Evolutionary conservation across 2,797 vertebrate species (phyloP).

Genomic region (Sebastiscus albofasciatus): DNA sequence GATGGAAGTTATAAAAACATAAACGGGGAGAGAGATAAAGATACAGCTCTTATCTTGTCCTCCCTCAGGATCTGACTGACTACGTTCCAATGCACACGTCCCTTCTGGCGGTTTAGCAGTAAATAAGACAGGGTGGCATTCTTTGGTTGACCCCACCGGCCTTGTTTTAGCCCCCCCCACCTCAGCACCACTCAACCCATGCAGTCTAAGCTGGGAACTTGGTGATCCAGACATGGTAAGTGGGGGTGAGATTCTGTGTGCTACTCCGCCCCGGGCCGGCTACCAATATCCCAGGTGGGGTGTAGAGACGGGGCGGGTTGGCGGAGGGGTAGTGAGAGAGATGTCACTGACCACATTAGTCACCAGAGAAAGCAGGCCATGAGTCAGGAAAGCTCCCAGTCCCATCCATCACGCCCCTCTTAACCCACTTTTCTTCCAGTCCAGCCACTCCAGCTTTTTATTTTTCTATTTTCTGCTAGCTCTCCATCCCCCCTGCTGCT

Average conservation of each 20-base stretch:
- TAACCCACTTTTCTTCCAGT: conserved; percentile 77
- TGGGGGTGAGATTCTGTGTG: conserved; percentile 25
- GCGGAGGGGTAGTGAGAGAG: conserved; percentile 43
- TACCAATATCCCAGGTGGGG: conserved; percentile 52
- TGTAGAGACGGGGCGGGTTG: neutral
- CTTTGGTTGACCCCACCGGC: conserved; percentile 19
- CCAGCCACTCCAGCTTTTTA: conserved; percentile 49
- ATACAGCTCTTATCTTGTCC: conserved; percentile 29
- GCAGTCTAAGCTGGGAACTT: conserved; percentile 4
- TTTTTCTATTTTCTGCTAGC: conserved; percentile 56
- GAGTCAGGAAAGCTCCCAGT: conserved; percentile 68
- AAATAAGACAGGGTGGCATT: conserved; percentile 39
- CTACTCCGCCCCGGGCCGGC: neutral
- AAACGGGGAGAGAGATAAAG: conserved; percentile 11
- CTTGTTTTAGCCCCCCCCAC: neutral
- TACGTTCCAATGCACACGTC: conserved; percentile 14
- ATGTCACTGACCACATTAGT: conserved; percentile 74
- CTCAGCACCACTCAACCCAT: neutral
- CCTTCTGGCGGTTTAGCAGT: conserved; percentile 24
- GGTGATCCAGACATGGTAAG: conserved; percentile 23
- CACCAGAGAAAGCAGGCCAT: conserved; percentile 68
- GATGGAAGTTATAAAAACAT: conserved; percentile 34
- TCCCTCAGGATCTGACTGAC: conserved; percentile 21
- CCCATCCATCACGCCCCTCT: conserved; percentile 78
- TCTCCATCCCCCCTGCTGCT: conserved; percentile 35